Evolutionary conservation across 2,797 vertebrate genomes (phyloP).

Genomic region (Cirrhinus mrigala): DNA sequence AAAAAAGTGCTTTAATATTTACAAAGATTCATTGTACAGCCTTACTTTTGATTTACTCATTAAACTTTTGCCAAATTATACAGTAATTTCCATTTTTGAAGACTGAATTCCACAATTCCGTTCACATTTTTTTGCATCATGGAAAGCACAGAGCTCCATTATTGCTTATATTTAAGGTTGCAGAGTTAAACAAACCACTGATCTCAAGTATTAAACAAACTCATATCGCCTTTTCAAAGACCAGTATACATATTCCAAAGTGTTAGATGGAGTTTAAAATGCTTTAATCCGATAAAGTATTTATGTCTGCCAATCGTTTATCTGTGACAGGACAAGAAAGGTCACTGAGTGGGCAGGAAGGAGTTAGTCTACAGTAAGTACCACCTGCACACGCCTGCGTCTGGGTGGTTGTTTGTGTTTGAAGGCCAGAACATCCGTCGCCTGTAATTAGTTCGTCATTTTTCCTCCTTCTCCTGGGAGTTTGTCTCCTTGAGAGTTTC

Average conservation of each 20-base stretch:
- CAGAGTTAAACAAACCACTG: background rate
- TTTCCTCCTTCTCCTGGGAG: slow-evolving; percentile 16
- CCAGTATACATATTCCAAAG: background rate
- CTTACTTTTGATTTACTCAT: no score
- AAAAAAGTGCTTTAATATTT: no score
- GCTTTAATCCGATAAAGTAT: background rate
- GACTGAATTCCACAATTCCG: no score
- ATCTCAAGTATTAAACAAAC: background rate
- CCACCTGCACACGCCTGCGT: background rate
- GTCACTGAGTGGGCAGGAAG: slow-evolving; percentile 17
- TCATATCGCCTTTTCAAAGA: background rate
- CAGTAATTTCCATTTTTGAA: no score
- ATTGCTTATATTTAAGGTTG: no score
- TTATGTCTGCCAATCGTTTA: background rate
- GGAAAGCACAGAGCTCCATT: no score
- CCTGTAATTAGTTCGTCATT: slow-evolving; percentile 30
- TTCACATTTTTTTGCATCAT: no score
- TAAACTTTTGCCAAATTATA: no score
- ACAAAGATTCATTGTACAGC: no score
- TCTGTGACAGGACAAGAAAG: slow-evolving; percentile 26
- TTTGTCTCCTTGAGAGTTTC: slow-evolving; percentile 31
- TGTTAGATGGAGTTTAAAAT: background rate
- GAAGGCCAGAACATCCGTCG: slow-evolving; percentile 28
- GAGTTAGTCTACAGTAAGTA: background rate
- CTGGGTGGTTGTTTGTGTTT: slow-evolving; percentile 21